phyloP scores from a whole-genome alignment of 2,797 vertebrate species.

The Crocodylus rhombifer region DNA sequence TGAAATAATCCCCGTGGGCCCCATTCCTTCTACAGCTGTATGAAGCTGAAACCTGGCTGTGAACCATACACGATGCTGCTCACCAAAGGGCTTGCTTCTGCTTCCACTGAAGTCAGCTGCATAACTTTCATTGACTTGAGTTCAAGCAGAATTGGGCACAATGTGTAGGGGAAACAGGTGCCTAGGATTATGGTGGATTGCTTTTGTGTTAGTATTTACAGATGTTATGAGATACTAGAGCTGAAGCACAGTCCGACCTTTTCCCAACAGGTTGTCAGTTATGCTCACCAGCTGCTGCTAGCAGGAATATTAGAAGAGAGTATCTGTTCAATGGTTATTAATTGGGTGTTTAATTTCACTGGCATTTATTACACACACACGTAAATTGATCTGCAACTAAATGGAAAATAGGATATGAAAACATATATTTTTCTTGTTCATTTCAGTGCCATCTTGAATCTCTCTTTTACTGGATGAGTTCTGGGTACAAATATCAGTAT shows the following conservation, averaged over 20 bases:
- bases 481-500: neutral
- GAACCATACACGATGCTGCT: neutral
- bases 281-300: neutral
- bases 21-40: neutral
- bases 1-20: no score
- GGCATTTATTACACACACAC: constrained; percentile 27
- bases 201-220: fast-evolving
- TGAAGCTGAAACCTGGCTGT: neutral
- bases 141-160: neutral
- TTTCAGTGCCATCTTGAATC: constrained; percentile 7
- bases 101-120: neutral
- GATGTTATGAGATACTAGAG: neutral
- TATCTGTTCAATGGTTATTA: neutral
- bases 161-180: neutral
- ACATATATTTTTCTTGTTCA: neutral
- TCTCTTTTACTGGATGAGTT: constrained; percentile 28
- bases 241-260: neutral
- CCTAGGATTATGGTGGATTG: neutral
- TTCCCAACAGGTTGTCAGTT: neutral
- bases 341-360: constrained; percentile 25
- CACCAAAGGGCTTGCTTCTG: neutral
- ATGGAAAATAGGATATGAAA: constrained; percentile 18
- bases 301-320: neutral
- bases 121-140: neutral
- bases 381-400: constrained; percentile 23